Evolutionary conservation across 2,113 vertebrate species (phyloP), one percentile per base, ranked within the genome.

Genomic region (Grallaria varia): DNA sequence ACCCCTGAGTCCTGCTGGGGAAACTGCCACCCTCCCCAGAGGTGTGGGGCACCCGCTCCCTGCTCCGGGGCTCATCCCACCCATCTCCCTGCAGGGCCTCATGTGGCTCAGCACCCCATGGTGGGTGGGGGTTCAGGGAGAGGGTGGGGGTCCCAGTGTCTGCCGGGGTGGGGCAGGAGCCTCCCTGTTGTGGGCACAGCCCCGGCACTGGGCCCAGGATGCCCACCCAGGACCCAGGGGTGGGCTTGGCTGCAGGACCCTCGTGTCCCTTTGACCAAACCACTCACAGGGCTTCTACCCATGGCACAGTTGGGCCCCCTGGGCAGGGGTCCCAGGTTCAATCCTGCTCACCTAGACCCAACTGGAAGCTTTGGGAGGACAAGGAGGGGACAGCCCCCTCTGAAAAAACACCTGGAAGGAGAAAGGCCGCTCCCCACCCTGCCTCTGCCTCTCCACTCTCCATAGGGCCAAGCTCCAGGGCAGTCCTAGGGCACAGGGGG

Each of bases 291-390:
- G 16, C 42, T 9, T n/a, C 31, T 39, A 56, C 24, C 20, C 3
- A 0, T 14, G 13, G n/a, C 1, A 1, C 5, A 12, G 23, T 23
- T 0, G 0, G 9, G 37, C 5, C 31, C 52, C 40, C 21, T 3
- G 5, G 12, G 58, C 28, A 35, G 13, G 14, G 30, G 33, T 7
- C 47, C 31, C 1, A 0, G 15, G 3, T 22, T 31, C 21, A 39
- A 8, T 28, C 20, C 74, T 58, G 69, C 40, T 35, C 4, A 2
- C 7, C 9, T 11, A 16, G 35, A 21, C 9, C 16, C 2, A 1
- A 15, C n/a, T 24, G 22, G 45, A n/a, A 55, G 66, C 67, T 86
- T 71, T 10, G 3, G 75, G 20, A 59, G 30, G 58, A 59, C 4
- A 8, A 60, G 44, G 58, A 18, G 17, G 22, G 10, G 7, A 31